phyloP scores from a whole-genome alignment of 2,888 invertebrate species.

The Myopa testacea region DNA sequence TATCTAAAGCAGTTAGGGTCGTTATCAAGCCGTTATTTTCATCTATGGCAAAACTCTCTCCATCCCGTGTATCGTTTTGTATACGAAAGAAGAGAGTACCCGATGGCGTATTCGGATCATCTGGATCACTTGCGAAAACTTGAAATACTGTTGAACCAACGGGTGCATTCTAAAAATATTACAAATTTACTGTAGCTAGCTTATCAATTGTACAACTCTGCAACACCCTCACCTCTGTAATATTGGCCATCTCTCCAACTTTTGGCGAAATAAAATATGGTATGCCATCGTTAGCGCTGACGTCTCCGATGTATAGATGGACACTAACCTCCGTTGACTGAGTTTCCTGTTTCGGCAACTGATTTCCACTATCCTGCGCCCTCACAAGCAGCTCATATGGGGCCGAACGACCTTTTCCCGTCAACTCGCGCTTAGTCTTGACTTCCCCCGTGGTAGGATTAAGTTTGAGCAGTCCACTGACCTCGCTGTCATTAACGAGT shows the following conservation, averaged over 20 bases:
- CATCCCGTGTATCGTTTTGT: slow-evolving; percentile 76
- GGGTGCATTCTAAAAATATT: slow-evolving; percentile 73
- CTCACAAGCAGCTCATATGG: slow-evolving; percentile 78
- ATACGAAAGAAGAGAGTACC: slow-evolving; percentile 80
- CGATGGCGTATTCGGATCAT: slow-evolving; percentile 80
- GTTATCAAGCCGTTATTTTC: slow-evolving; percentile 78
- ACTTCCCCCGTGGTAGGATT: slow-evolving; percentile 77
- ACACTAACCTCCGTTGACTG: slow-evolving; percentile 75
- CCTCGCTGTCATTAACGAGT: slow-evolving; percentile 79
- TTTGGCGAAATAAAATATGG: slow-evolving; percentile 80
- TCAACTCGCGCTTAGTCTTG: slow-evolving; percentile 74
- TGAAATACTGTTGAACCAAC: slow-evolving; percentile 81
- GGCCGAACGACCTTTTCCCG: slow-evolving; percentile 81
- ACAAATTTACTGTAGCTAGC: background rate
- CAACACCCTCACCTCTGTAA: slow-evolving; percentile 73
- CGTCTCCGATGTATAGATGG: slow-evolving; percentile 80
- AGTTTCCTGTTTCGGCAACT: slow-evolving; percentile 68
- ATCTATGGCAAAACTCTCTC: slow-evolving; percentile 75
- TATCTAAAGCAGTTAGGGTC: slow-evolving; percentile 77
- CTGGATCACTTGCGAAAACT: slow-evolving; percentile 82
- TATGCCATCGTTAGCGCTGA: slow-evolving; percentile 84
- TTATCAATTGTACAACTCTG: background rate
- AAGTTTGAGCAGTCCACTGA: slow-evolving; percentile 78
- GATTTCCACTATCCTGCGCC: slow-evolving; percentile 78
- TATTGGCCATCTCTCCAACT: slow-evolving; percentile 76